phyloP scores from a whole-genome alignment of 2,113 vertebrate species.

The Pelmatolapia mariae region DNA sequence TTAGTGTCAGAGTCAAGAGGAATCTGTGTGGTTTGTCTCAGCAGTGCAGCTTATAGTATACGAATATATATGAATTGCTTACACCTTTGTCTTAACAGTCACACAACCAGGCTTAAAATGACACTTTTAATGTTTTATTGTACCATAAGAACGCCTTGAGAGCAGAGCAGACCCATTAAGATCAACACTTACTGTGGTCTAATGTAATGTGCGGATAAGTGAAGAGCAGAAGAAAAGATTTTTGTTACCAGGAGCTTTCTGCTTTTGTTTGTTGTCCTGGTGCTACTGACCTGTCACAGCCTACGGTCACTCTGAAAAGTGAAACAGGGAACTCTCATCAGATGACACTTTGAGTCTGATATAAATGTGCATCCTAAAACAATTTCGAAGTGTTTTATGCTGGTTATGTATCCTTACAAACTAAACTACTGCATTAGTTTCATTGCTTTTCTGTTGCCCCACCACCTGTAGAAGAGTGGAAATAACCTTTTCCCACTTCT shows the following conservation, averaged over 20 bases:
- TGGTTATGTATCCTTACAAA: background rate
- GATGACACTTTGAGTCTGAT: background rate
- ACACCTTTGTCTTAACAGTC: background rate
- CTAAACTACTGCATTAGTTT: background rate
- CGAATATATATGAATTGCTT: background rate
- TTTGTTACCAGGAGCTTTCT: background rate
- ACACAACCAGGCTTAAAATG: background rate
- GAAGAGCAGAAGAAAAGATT: background rate
- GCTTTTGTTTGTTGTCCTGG: background rate
- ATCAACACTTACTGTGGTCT: background rate
- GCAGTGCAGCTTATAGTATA: background rate
- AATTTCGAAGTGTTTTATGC: background rate
- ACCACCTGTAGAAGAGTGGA: background rate
- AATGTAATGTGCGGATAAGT: background rate
- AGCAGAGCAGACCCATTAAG: background rate
- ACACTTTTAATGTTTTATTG: background rate
- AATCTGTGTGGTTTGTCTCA: background rate
- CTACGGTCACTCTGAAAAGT: background rate
- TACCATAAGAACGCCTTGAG: background rate
- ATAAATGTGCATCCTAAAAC: background rate
- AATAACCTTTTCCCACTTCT: background rate
- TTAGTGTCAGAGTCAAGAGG: background rate
- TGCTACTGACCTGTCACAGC: background rate
- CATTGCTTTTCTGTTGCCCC: background rate
- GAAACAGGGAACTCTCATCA: fast-evolving